phyloP scores from a whole-genome alignment of 2,113 vertebrate species.

The Crotophaga sulcirostris region DNA sequence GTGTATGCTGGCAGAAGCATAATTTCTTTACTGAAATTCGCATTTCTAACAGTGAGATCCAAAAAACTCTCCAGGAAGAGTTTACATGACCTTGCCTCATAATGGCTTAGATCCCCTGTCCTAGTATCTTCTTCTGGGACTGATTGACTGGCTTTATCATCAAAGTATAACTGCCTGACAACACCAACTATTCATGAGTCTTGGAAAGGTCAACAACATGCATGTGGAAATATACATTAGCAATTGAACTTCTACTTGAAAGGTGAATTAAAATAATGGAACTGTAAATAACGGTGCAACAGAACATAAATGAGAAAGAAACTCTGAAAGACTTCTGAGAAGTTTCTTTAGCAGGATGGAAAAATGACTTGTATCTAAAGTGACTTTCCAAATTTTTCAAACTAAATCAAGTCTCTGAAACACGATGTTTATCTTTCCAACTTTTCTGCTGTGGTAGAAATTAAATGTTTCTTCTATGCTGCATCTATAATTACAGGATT shows the following conservation, averaged over 20 bases:
- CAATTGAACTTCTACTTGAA: conserved; percentile 34
- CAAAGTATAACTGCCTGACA: conserved; percentile 21
- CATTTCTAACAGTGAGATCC: background rate
- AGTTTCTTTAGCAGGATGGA: background rate
- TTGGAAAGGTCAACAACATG: conserved; percentile 35
- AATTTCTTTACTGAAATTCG: background rate
- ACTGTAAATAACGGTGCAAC: conserved; percentile 10
- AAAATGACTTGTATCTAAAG: background rate
- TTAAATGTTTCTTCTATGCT: background rate
- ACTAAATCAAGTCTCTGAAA: background rate
- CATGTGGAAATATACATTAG: background rate
- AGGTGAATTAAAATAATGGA: conserved; percentile 37
- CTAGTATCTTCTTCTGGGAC: background rate
- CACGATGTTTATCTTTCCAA: background rate
- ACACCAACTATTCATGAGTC: background rate
- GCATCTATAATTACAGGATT: background rate
- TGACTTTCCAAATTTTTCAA: background rate
- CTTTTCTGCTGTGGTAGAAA: background rate
- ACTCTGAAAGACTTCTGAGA: background rate
- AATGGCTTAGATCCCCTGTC: background rate
- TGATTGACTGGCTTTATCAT: background rate
- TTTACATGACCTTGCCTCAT: background rate
- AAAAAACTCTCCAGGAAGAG: background rate
- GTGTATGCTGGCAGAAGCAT: background rate
- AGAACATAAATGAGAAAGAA: conserved; percentile 27